A percentile compares a stretch with the other conserved stretches of the same genome.
Conservation (phyloP, 2,797 vertebrate species). For the Dryobates pubescens region DNA sequence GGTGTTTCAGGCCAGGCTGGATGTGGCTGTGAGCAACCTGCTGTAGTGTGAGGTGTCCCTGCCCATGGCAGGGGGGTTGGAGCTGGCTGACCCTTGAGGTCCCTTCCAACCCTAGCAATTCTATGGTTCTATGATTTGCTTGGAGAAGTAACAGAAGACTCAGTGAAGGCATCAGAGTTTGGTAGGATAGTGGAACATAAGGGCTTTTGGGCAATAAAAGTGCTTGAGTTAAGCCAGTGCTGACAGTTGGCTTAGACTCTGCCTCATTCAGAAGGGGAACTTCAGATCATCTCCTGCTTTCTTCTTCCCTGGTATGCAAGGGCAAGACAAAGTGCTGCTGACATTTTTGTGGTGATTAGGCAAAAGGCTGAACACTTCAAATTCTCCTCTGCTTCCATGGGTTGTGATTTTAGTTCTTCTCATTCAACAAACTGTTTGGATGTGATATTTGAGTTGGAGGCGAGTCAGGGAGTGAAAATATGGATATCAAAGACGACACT, state of each 20-base stretch:
- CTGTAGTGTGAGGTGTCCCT: no score
- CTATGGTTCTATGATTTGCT: not conserved
- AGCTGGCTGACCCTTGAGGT: no score
- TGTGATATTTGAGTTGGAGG: not conserved
- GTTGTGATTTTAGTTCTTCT: slow-evolving; percentile 51
- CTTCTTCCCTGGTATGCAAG: not conserved
- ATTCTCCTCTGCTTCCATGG: not conserved
- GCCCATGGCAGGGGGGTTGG: no score
- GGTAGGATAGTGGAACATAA: not conserved
- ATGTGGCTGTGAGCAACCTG: no score
- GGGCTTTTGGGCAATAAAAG: not conserved
- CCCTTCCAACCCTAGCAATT: no score
- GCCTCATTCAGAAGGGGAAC: not conserved
- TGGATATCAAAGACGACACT: slow-evolving; percentile 43
- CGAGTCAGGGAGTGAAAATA: not conserved
- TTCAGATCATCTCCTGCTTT: not conserved
- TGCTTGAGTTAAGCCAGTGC: not conserved
- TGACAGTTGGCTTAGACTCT: not conserved
- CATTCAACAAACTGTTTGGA: not conserved
- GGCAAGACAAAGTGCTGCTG: not conserved
- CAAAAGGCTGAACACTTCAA: not conserved
- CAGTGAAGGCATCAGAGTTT: not conserved
- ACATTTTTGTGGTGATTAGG: slow-evolving; percentile 8
- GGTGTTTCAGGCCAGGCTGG: no score
- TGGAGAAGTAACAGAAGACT: not conserved